Base-by-base conservation (phyloP, 1,140 invertebrate genomes). In the Halictus rubicundus region DNA sequence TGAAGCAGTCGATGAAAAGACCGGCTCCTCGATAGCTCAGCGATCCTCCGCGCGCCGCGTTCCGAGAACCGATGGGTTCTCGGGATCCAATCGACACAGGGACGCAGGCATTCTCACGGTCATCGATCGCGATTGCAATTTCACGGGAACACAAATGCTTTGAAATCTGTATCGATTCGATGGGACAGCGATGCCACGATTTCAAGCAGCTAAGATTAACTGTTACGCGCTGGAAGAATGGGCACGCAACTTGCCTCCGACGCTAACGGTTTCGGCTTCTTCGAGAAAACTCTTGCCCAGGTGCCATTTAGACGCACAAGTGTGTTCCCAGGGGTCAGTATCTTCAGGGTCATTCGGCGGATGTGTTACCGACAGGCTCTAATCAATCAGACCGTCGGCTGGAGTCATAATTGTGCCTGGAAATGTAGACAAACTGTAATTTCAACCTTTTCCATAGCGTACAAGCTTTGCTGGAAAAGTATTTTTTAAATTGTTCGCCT, bases 211-310 rank as follows among this genome's bases (percentile, higher is more conserved):
- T 5, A n/a, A 21, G 8, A 54, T 54, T 54, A 52, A 6, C 12
- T n/a, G 8, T 57, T 8, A 1, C 49, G 27, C 21, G 10, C 60
- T n/a, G n/a, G n/a, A 75, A 57, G 14, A 61, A 32, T 10, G 46
- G 3, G 46, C 42, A 60, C 49, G 49, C 63, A 27, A 82, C 84
- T 85, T 23, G 90, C 91, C 88, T 92, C 89, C 7, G 91, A 92
- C 39, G 90, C 86, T 71, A 88, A 80, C 7, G 91, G 91, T 75
- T 90, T 91, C 25, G 64, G 64, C 39, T 83, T 84, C 73, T 65
- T 70, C 39, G 79, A 66, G 32, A 78, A 59, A 73, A 69, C 65
- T 52, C 82, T 89, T 37, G 66, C 61, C 87, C 85, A 88, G 25
- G 78, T 72, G 71, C 81, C 74, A 85, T 57, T 52, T 78, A 68